These are phyloP conservation scores for Zaprionus lineosus DNA, from an alignment of 2,888 invertebrate genomes.

Conservation along the genomic window DNA sequence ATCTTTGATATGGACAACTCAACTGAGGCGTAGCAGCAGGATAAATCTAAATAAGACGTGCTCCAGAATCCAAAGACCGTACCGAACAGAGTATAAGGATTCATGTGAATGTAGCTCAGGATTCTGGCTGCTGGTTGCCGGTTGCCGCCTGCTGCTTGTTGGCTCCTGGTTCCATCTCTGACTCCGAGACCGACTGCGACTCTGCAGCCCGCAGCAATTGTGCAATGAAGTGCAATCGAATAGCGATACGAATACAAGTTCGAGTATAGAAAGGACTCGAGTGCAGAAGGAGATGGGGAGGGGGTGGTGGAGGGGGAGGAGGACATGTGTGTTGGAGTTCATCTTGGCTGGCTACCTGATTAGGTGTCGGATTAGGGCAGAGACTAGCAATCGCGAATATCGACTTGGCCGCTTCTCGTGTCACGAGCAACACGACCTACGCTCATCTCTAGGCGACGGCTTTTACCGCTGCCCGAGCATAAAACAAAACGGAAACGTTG, in stretches of 20 bases:
- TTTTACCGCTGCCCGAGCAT: constrained; percentile 5
- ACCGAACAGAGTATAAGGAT: no score
- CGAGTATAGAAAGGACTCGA: no score
- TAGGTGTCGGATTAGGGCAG: not conserved
- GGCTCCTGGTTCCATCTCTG: no score
- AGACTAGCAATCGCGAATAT: no score
- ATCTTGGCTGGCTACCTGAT: constrained; percentile 16
- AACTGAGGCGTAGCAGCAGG: constrained; percentile 70
- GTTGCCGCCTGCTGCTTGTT: no score
- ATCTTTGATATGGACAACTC: constrained; percentile 64
- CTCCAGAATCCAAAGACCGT: constrained; percentile 34
- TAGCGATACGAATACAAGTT: constrained; percentile 37
- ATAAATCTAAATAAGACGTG: constrained; percentile 77
- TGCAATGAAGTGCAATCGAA: constrained; percentile 74
- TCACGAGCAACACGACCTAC: constrained; percentile 23
- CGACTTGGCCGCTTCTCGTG: no score
- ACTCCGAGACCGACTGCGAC: not conserved
- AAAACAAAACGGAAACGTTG: constrained; percentile 58
- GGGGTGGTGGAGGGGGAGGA: not conserved
- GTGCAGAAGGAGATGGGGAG: no score
- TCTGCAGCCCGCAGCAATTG: constrained; percentile 47
- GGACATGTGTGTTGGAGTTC: not conserved
- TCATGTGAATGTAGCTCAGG: no score
- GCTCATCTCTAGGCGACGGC: constrained; percentile 21
- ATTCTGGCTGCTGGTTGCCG: no score